Conservation (phyloP, 2,797 vertebrate genomes). For the Silurus lanzhouensis region DNA sequence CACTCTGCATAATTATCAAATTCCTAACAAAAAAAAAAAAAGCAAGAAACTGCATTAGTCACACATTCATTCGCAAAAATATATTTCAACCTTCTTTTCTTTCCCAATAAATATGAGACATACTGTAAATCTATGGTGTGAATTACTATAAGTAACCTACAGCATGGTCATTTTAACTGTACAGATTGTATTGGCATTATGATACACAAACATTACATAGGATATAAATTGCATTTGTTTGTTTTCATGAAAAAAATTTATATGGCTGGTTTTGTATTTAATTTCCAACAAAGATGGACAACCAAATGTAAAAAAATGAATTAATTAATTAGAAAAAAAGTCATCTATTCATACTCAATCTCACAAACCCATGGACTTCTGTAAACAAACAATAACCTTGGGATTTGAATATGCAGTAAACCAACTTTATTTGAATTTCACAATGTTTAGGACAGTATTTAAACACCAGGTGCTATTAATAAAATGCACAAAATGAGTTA, state of each 20-base stretch:
- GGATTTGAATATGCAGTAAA: too few relatives aligned
- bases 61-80: not conserved
- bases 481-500: too few relatives aligned
- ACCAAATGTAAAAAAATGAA: too few relatives aligned
- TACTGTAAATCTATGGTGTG: not conserved
- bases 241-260: not conserved
- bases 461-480: too few relatives aligned
- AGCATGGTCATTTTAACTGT: not conserved
- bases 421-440: too few relatives aligned
- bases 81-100: not conserved
- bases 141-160: not conserved
- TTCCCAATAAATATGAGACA: not conserved
- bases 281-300: too few relatives aligned
- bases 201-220: too few relatives aligned
- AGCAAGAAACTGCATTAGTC: not conserved
- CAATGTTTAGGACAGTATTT: too few relatives aligned
- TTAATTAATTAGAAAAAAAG: too few relatives aligned
- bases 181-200: not conserved
- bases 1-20: constrained; percentile 99
- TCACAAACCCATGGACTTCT: too few relatives aligned
- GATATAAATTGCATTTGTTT: not conserved
- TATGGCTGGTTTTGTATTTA: not conserved
- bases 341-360: too few relatives aligned
- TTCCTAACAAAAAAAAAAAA: constrained; percentile 74
- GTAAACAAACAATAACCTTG: too few relatives aligned